phyloP scores from a whole-genome alignment of 2,113 vertebrate genomes.

The Muntiacus reevesi region DNA sequence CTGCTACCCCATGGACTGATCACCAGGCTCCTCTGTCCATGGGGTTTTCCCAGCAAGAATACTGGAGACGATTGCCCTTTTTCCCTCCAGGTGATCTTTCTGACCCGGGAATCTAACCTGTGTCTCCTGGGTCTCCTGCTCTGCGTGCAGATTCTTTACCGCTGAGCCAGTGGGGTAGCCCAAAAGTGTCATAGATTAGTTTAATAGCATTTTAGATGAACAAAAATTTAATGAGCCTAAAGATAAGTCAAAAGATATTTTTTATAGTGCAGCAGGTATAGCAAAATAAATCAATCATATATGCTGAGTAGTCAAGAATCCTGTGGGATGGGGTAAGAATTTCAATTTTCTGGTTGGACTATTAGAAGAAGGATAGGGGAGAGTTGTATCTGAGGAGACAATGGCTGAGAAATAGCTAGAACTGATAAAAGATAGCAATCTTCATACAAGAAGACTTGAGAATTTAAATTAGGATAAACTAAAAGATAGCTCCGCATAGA shows the following conservation, averaged over 20 bases:
- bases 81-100: not conserved
- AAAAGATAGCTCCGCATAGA: not conserved
- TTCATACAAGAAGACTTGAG: not conserved
- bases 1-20: fast-evolving
- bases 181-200: not conserved
- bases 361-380: not conserved
- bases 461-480: not conserved
- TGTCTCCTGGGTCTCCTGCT: not conserved
- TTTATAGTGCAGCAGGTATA: not conserved
- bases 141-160: not conserved
- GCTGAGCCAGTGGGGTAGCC: not conserved
- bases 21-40: not conserved
- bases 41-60: not conserved
- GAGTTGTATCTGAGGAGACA: not conserved
- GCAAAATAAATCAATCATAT: not conserved
- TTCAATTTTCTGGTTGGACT: not conserved
- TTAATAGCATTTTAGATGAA: not conserved
- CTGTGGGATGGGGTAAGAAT: not conserved
- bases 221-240: not conserved
- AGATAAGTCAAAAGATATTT: not conserved
- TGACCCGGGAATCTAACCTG: not conserved
- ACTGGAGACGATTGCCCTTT: not conserved
- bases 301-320: not conserved
- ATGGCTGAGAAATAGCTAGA: not conserved
- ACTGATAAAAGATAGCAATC: not conserved